Evolutionary conservation across 1,140 invertebrate genomes (phyloP).

Genomic region (Propsilocerus akamusi): DNA sequence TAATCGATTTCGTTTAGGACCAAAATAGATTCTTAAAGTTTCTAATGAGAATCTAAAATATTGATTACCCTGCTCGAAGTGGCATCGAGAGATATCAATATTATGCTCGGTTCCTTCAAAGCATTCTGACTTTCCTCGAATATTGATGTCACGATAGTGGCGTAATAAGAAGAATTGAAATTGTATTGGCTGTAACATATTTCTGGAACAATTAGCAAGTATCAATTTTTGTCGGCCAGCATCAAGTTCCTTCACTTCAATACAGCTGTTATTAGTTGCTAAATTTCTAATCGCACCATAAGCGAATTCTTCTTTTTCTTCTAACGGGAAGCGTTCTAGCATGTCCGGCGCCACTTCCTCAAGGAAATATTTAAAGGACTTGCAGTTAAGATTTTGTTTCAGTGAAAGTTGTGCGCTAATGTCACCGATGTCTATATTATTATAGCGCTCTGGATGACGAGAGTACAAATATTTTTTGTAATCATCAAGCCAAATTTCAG

Average conservation of each 20-base stretch:
- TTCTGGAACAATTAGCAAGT: not conserved
- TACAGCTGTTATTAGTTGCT: not conserved
- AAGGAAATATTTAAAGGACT: not conserved
- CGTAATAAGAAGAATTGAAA: not conserved
- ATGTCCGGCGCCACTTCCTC: not conserved
- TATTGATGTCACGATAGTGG: not conserved
- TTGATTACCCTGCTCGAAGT: not conserved
- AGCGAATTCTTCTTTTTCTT: not conserved
- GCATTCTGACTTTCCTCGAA: not conserved
- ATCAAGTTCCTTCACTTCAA: not conserved
- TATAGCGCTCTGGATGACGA: slow-evolving; percentile 36
- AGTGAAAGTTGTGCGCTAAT: slow-evolving; percentile 34
- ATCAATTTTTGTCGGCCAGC: not conserved
- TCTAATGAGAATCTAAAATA: not conserved
- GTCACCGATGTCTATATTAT: slow-evolving; percentile 43
- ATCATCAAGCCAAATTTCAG: slow-evolving; percentile 83
- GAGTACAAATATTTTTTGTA: slow-evolving; percentile 57
- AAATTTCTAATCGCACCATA: not conserved
- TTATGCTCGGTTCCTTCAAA: not conserved
- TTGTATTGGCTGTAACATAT: not conserved
- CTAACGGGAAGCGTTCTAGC: not conserved
- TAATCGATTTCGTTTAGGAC: not conserved
- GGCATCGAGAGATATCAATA: not conserved
- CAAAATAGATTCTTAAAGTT: not conserved
- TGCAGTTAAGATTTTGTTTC: not conserved